phyloP scores from a whole-genome alignment of 92 coral and sea anemone genomes.

The Ricordea florida region DNA sequence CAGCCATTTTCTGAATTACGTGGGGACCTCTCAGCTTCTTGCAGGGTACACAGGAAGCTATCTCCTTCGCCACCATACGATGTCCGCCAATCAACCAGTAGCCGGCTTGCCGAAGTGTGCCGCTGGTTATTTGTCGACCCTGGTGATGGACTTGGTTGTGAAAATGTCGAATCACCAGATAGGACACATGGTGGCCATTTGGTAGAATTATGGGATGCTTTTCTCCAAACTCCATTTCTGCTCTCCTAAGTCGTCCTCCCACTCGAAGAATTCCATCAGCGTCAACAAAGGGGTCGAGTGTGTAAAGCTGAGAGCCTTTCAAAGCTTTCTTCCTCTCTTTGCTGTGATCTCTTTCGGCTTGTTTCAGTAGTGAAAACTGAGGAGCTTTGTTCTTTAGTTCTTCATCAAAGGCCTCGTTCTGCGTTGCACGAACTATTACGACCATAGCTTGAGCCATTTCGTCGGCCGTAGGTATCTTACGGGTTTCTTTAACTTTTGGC shows the following conservation, averaged over 20 bases:
- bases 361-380: constrained; percentile 19
- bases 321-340: too few species aligned
- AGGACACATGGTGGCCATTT: constrained; percentile 30
- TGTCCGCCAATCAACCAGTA: constrained; percentile 50
- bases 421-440: constrained; percentile 8
- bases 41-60: constrained; percentile 18
- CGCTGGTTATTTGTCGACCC: constrained; percentile 39
- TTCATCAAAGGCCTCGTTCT: constrained; percentile 2
- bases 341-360: too few species aligned
- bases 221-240: constrained; percentile 11
- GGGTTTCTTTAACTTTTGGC: background rate
- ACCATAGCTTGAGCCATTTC: constrained; percentile 21
- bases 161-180: constrained; percentile 19
- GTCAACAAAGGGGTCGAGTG: too few species aligned
- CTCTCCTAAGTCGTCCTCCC: constrained; percentile 37
- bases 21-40: constrained; percentile 29
- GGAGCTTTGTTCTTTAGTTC: background rate
- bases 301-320: too few species aligned
- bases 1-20: too few species aligned
- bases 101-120: constrained; percentile 21
- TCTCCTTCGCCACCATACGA: background rate
- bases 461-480: background rate
- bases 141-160: constrained; percentile 50
- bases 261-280: constrained; percentile 37
- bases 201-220: constrained; percentile 57